Percentiles rank a stretch among this genome's conserved stretches.
phyloP scores from a whole-genome alignment of 2,888 invertebrate species.

The Caenorhabditis uteleia region DNA sequence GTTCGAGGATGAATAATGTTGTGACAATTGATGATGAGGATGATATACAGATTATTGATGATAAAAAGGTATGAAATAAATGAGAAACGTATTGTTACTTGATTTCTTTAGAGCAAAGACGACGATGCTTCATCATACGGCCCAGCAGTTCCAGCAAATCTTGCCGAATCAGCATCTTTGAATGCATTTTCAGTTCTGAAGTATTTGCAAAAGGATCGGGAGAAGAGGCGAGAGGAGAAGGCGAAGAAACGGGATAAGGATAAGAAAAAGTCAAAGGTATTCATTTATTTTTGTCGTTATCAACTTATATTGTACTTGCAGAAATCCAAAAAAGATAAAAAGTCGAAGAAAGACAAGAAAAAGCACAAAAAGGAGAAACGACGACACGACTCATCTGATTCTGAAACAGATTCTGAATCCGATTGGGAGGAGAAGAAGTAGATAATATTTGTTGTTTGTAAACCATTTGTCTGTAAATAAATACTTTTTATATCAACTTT shows the following conservation, averaged over 20 bases:
- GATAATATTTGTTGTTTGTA: background rate
- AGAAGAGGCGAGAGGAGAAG: conserved; percentile 30
- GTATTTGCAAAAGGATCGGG: conserved; percentile 45
- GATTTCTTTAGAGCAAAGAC: background rate
- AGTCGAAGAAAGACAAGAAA: conserved; percentile 20
- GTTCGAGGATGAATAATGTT: conserved; percentile 13
- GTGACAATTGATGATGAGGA: conserved; percentile 42
- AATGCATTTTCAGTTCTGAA: conserved; percentile 36
- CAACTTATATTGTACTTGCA: conserved; percentile 12
- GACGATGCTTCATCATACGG: conserved; percentile 55
- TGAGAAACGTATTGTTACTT: background rate
- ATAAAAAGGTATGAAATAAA: background rate
- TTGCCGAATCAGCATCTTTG: background rate
- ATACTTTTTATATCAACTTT: no score
- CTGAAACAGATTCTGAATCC: background rate
- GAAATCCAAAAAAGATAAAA: conserved; percentile 24
- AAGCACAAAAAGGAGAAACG: conserved; percentile 16
- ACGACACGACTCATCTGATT: background rate
- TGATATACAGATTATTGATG: conserved; percentile 19
- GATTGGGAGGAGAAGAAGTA: conserved; percentile 2
- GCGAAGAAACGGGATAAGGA: conserved; percentile 17
- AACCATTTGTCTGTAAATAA: background rate
- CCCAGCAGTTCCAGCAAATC: conserved; percentile 44
- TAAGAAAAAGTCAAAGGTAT: conserved; percentile 12
- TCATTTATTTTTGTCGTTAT: background rate